Evolutionary conservation across 2,113 vertebrate genomes (phyloP).

Genomic region (Myiozetetes cayanensis): DNA sequence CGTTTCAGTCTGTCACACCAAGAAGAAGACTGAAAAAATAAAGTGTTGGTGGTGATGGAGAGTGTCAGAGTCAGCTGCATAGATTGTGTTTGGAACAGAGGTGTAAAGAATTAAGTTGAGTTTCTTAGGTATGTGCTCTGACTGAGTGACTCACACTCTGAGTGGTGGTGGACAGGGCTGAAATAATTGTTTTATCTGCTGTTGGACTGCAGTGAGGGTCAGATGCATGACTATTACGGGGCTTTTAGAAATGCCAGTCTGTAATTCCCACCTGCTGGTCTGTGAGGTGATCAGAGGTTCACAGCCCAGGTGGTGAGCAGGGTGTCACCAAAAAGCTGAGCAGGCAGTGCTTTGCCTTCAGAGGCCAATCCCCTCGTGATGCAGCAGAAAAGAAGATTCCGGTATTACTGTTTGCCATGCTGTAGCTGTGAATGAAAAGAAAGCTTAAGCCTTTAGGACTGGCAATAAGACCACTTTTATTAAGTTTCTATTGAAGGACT

Average conservation of each 20-base stretch:
- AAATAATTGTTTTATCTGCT: not conserved
- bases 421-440: not conserved
- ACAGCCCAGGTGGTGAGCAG: not conserved
- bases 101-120: not conserved
- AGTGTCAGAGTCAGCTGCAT: not conserved
- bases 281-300: not conserved
- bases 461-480: not conserved
- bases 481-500: conserved; percentile 26
- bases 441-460: not conserved
- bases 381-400: not conserved
- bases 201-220: not conserved
- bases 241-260: not conserved
- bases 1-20: not conserved
- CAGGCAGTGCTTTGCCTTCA: not conserved
- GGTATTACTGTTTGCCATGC: not conserved
- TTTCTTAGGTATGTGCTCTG: not conserved
- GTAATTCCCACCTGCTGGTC: not conserved
- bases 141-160: no score
- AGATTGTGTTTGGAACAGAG: not conserved
- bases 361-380: accelerated
- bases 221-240: not conserved
- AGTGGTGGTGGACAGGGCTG: not conserved
- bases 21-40: not conserved
- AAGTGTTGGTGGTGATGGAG: not conserved
- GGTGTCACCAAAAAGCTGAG: not conserved